Conservation (phyloP, 1,140 invertebrate genomes). For the Belonocnema kinseyi region DNA sequence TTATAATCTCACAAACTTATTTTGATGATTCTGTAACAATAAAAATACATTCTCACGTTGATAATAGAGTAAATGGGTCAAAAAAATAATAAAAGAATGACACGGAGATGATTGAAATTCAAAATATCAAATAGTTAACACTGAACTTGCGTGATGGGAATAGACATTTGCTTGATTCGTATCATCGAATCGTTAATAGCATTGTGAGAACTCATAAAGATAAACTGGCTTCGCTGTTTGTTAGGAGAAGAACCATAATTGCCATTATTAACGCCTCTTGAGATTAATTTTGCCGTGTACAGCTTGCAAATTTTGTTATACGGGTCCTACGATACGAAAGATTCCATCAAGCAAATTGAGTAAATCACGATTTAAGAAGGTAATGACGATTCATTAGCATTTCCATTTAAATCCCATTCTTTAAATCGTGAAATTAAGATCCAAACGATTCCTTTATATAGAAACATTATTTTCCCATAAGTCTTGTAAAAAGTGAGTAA, state of each 20-base stretch:
- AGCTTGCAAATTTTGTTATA: background rate
- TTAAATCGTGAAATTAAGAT: too few relatives aligned
- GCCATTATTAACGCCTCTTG: conserved; percentile 12
- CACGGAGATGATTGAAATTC: background rate
- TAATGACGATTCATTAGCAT: background rate
- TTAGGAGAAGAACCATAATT: background rate
- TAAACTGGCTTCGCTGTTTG: background rate
- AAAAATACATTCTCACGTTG: background rate
- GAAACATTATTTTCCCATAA: too few relatives aligned
- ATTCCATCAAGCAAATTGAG: conserved; percentile 15
- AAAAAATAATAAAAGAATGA: background rate
- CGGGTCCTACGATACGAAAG: background rate
- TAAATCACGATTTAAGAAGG: background rate
- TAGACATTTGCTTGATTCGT: background rate
- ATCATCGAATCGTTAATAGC: background rate
- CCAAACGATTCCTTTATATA: too few relatives aligned
- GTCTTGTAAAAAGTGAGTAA: too few relatives aligned
- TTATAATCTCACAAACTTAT: too few relatives aligned
- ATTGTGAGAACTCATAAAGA: conserved; percentile 1
- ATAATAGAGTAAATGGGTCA: background rate
- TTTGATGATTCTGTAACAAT: background rate
- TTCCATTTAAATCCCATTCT: too few relatives aligned
- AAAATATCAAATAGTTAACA: background rate
- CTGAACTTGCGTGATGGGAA: conserved; percentile 32
- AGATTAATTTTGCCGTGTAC: conserved; percentile 2